These are phyloP conservation scores for Biston betularia DNA, from an alignment of 2,888 invertebrate species.

Conservation along the genomic window DNA sequence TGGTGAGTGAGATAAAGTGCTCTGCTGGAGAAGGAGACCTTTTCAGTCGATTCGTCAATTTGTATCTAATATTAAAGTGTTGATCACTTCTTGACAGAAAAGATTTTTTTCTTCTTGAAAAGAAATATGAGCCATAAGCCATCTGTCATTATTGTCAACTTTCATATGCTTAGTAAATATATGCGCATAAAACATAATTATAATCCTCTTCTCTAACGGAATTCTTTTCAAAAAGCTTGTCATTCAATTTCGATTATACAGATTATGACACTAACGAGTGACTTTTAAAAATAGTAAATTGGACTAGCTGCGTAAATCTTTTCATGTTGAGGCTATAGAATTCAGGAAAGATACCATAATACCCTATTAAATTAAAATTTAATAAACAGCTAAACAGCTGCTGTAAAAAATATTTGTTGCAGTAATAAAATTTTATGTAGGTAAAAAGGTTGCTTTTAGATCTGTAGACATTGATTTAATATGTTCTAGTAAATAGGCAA, in stretches of 20 bases:
- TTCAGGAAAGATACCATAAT: constrained; percentile 12
- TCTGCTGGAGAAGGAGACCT: neutral
- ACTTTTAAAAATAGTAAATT: constrained; percentile 4
- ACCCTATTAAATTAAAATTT: constrained; percentile 20
- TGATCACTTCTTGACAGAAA: too few species aligned
- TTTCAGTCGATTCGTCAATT: neutral
- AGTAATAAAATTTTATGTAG: constrained; percentile 30
- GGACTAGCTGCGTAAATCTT: constrained; percentile 4
- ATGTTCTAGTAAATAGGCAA: constrained; percentile 16
- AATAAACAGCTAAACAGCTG: constrained; percentile 22
- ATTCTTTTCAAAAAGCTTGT: neutral
- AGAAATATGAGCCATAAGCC: too few species aligned
- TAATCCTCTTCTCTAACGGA: neutral
- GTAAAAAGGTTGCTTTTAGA: constrained; percentile 12
- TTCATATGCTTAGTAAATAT: neutral
- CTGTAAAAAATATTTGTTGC: constrained; percentile 27
- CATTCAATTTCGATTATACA: neutral
- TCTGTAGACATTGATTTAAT: constrained; percentile 14
- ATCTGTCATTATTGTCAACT: too few species aligned
- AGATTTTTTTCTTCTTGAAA: too few species aligned
- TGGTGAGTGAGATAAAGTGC: neutral
- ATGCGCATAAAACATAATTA: too few species aligned
- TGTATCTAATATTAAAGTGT: neutral
- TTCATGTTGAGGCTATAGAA: constrained; percentile 11
- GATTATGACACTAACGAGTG: constrained; percentile 2